Conservation (phyloP, 2,113 vertebrate genomes). For the Tursiops truncatus region DNA sequence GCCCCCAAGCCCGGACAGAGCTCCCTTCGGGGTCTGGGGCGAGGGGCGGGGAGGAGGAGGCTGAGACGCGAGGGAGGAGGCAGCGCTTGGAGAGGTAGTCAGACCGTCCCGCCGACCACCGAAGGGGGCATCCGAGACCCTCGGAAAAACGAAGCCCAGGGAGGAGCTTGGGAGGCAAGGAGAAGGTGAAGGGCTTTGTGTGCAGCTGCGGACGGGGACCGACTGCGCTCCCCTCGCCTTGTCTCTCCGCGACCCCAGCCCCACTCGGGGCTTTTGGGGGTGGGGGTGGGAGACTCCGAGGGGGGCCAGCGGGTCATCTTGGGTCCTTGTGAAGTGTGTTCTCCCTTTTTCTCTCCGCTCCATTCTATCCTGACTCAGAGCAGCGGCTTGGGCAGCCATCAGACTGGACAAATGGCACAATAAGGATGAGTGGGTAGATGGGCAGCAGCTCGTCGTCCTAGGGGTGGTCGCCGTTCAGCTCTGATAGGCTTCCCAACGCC, state of each 20-base stretch:
- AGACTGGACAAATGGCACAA: neutral
- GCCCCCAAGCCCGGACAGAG: neutral
- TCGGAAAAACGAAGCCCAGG: slow-evolving; percentile 45
- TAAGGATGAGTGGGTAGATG: neutral
- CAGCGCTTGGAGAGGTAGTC: neutral
- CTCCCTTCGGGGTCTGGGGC: neutral
- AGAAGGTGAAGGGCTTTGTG: slow-evolving; percentile 75
- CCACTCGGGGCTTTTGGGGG: neutral
- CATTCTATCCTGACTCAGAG: neutral
- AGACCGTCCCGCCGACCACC: slow-evolving; percentile 72
- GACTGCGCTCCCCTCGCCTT: neutral
- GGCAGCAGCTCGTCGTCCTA: neutral
- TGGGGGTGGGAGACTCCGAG: neutral
- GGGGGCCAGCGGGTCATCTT: neutral
- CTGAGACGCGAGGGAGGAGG: neutral
- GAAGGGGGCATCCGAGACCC: slow-evolving; percentile 79
- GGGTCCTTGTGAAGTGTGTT: neutral
- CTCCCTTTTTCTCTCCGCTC: neutral
- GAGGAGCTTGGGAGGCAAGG: slow-evolving; percentile 65
- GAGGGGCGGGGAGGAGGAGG: slow-evolving; percentile 29
- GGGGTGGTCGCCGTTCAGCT: neutral
- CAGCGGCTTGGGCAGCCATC: slow-evolving; percentile 1
- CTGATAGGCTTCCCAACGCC: neutral
- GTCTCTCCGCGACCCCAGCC: neutral
- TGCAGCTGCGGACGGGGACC: neutral